A percentile compares a stretch with the other conserved stretches of the same genome.
Conservation (phyloP, 2,113 vertebrate species). For the Nannospalax galili region DNA sequence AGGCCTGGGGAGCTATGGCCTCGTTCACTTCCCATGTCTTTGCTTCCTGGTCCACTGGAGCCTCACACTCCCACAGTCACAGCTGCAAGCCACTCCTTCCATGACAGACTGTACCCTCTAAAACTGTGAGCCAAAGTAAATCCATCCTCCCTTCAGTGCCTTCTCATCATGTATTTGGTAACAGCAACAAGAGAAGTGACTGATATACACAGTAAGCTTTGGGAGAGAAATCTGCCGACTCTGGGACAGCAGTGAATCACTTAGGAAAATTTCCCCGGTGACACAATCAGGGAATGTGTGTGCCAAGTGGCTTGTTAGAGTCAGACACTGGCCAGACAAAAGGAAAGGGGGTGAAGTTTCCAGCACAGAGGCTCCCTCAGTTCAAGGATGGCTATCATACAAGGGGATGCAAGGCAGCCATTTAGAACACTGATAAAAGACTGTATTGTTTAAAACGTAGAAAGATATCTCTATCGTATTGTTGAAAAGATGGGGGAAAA, state of each 20-base stretch:
- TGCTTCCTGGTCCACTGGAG: background rate
- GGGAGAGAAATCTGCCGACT: background rate
- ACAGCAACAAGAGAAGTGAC: background rate
- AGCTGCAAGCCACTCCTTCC: too few relatives aligned
- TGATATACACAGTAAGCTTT: background rate
- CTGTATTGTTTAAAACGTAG: background rate
- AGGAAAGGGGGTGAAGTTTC: background rate
- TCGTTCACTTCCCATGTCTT: background rate
- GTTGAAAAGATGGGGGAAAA: background rate
- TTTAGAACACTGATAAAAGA: background rate
- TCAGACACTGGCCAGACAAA: background rate
- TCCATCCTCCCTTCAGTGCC: background rate
- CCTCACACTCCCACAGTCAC: background rate
- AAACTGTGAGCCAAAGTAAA: background rate
- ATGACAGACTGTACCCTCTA: background rate
- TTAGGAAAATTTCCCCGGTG: background rate
- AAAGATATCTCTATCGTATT: background rate
- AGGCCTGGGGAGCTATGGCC: background rate
- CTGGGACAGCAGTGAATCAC: accelerated
- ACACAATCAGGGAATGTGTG: background rate
- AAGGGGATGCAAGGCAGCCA: accelerated
- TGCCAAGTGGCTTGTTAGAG: background rate
- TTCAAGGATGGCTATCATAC: accelerated
- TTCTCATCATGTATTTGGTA: background rate
- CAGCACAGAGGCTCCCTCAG: background rate